Base-by-base conservation (phyloP, 2,888 invertebrate species). In the Liodrosophila aerea region DNA sequence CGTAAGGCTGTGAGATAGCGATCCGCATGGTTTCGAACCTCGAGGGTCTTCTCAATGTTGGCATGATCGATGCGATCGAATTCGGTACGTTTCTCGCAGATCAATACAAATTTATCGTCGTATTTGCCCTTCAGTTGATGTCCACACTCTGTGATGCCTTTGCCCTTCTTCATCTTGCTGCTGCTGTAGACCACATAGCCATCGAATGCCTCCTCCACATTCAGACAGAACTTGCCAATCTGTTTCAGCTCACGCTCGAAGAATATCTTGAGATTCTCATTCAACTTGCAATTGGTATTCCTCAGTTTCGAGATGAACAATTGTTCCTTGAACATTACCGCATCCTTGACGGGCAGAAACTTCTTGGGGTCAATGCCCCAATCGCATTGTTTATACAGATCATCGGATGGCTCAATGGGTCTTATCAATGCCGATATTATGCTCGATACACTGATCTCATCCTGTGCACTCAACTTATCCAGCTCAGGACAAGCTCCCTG, bases 401-500 rank as follows among this genome's bases (percentile, higher is more conserved):
- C 75, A 9, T 82, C 76, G 0, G 80, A 69, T 0, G 80, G 69
- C 27, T 85, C 85, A 11, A 88, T 72, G 2, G 66, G 64, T 12
- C 76, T 53, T 12, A 88, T 43, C 8, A 88, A 4, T 2, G 76
- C 70, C 0, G 88, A 88, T 3, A 88, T 75, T 11, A 87, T 86
- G 51, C 88, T 88, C 11, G 86, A 85, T 13, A 87, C 60, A 64
- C 87, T 87, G 40, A 87, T 88, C 65, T 87, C 88, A 64, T 87
- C 87, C 61, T 87, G 73, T 4, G 88, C 73, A 22, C 64, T 66
- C 5, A 87, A 31, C 34, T 73, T 56, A 0, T 76, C 76, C 43
- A 51, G 27, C 34, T 70, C 70, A 36, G 74, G 77, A 29, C 85
- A 86, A n/a, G 72, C 73, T 7, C 51, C 13, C 1, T 8, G n/a